phyloP scores from a whole-genome alignment of 2,888 invertebrate genomes.

The Onchidella celtica region DNA sequence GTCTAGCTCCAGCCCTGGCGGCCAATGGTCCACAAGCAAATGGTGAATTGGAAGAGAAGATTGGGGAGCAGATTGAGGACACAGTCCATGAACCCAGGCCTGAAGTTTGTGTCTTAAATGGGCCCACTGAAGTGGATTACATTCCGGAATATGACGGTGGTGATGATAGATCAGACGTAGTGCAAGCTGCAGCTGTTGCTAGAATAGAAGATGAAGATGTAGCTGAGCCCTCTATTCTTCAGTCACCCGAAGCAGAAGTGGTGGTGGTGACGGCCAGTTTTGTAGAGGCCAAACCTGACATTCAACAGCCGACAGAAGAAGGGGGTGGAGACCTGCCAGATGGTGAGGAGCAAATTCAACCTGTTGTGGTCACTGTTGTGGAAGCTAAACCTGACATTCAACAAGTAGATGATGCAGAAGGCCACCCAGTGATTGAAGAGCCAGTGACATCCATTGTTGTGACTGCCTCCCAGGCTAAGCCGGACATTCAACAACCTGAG shows the following conservation, averaged over 20 bases:
- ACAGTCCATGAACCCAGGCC: neutral
- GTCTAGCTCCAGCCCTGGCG: neutral
- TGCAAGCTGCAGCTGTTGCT: neutral
- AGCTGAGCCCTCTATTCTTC: neutral
- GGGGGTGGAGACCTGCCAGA: slow-evolving; percentile 26
- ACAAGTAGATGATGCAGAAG: slow-evolving; percentile 41
- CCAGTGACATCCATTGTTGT: neutral
- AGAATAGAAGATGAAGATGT: neutral
- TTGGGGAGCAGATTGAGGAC: neutral
- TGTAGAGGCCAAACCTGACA: slow-evolving; percentile 54
- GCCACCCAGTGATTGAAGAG: slow-evolving; percentile 43
- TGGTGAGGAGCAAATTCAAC: slow-evolving; percentile 13
- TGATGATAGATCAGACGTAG: neutral
- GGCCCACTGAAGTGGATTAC: slow-evolving; percentile 82
- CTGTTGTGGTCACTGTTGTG: neutral
- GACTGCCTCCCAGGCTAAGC: slow-evolving; percentile 27
- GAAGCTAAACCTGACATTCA: slow-evolving; percentile 50
- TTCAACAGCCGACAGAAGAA: slow-evolving; percentile 17
- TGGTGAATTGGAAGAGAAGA: slow-evolving; percentile 10
- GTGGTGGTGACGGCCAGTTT: neutral
- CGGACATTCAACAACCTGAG: slow-evolving; percentile 32
- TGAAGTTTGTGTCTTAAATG: slow-evolving; percentile 76
- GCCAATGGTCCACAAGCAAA: slow-evolving; percentile 25
- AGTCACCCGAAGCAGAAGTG: neutral
- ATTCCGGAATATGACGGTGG: slow-evolving; percentile 79